phyloP scores from a whole-genome alignment of 2,113 vertebrate species.

The Pachypanchax playfairii region DNA sequence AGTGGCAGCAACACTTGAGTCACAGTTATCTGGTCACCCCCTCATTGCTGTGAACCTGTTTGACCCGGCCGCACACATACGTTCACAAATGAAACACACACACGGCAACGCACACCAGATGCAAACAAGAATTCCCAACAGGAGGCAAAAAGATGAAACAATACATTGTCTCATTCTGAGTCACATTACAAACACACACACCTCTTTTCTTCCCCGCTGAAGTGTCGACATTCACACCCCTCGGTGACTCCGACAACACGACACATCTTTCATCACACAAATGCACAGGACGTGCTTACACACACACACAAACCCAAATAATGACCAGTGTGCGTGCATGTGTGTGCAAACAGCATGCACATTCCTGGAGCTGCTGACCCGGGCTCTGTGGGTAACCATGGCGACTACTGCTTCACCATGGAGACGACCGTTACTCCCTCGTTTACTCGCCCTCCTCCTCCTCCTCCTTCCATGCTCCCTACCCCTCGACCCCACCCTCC shows the following conservation, averaged over 20 bases:
- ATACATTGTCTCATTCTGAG: conserved; percentile 31
- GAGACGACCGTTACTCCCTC: conserved; percentile 73
- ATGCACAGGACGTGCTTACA: conserved; percentile 26
- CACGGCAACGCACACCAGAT: conserved; percentile 30
- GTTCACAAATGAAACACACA: conserved; percentile 30
- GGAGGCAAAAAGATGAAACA: conserved; percentile 34
- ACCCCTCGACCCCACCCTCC: conserved; percentile 1
- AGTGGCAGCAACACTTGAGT: conserved; percentile 44
- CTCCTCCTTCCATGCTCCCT: conserved; percentile 26
- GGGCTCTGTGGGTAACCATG: conserved; percentile 77
- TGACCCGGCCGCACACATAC: conserved; percentile 47
- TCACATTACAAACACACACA: conserved; percentile 50
- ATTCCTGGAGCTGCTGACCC: conserved; percentile 76
- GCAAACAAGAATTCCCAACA: conserved; percentile 35
- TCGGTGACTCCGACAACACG: conserved; percentile 63
- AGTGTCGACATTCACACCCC: conserved; percentile 63
- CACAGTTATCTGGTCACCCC: conserved; percentile 46
- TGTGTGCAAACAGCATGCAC: conserved; percentile 66
- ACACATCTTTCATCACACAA: conserved; percentile 61
- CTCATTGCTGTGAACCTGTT: conserved; percentile 49
- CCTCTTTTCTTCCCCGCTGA: conserved; percentile 55
- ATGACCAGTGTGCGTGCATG: conserved; percentile 45
- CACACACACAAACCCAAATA: conserved; percentile 43
- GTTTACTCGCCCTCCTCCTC: conserved; percentile 53
- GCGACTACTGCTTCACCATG: conserved; percentile 77